phyloP scores from a whole-genome alignment of 2,797 vertebrate species.

The Podarcis siculus region DNA sequence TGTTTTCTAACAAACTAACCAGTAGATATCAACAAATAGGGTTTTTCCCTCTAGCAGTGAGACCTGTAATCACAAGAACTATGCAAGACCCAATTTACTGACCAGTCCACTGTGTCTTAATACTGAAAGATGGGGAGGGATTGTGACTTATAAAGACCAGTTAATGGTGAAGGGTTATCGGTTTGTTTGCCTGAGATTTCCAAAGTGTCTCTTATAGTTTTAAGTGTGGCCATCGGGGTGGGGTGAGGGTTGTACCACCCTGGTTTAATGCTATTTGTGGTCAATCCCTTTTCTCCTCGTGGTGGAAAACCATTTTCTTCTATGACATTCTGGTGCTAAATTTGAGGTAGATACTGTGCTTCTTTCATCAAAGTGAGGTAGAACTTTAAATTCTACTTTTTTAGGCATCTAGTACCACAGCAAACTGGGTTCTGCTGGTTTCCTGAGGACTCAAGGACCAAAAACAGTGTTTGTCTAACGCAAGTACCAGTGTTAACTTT shows the following conservation, averaged over 20 bases:
- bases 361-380: constrained; percentile 76
- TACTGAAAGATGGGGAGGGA: constrained; percentile 66
- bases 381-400: constrained; percentile 60
- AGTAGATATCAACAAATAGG: constrained; percentile 80
- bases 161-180: constrained; percentile 13
- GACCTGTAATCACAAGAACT: constrained; percentile 80
- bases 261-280: constrained; percentile 38
- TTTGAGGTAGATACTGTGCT: constrained; percentile 76
- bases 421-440: constrained; percentile 59
- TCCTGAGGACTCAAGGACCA: constrained; percentile 59
- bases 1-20: constrained; percentile 67
- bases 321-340: constrained; percentile 59
- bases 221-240: constrained; percentile 43
- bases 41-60: constrained; percentile 85
- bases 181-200: constrained; percentile 48
- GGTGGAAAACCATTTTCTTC: constrained; percentile 57
- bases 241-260: background rate
- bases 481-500: constrained; percentile 69
- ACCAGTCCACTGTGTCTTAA: constrained; percentile 65
- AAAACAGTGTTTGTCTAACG: constrained; percentile 60
- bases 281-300: constrained; percentile 37
- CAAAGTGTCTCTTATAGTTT: constrained; percentile 63
- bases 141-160: constrained; percentile 12
- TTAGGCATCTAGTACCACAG: constrained; percentile 66
- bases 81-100: constrained; percentile 64